Percentiles rank a stretch among this genome's conserved stretches.
These are phyloP conservation scores for Phania funesta DNA, from an alignment of 2,888 invertebrate species.

Conservation along the genomic window DNA sequence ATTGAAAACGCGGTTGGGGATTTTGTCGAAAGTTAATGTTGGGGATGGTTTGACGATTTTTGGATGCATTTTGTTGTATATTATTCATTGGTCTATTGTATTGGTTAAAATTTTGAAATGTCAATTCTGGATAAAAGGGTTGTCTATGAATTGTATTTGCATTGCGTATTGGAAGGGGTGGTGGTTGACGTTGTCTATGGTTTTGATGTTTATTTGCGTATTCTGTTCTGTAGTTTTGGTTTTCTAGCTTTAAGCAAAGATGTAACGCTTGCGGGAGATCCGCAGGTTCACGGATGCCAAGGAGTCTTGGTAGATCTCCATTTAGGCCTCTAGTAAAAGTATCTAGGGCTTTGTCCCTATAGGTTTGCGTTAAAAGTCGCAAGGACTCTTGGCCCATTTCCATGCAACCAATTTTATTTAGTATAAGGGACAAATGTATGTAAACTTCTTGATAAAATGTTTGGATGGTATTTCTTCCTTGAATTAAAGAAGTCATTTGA, in stretches of 20 bases:
- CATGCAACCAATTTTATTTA: conserved; percentile 3
- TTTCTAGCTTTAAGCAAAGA: no score
- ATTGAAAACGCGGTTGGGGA: not conserved
- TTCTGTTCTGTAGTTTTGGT: not conserved
- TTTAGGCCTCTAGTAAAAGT: not conserved
- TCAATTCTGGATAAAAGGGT: conserved; percentile 1
- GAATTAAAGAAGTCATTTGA: not conserved
- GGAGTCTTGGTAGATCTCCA: conserved; percentile 14
- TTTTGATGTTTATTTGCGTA: conserved; percentile 1
- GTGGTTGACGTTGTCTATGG: conserved; percentile 2
- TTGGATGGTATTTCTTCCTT: not conserved
- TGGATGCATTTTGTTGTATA: not conserved
- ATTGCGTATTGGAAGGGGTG: not conserved
- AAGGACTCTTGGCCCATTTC: no score
- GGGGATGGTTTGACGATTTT: not conserved
- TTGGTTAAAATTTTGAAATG: not conserved
- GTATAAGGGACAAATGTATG: not conserved
- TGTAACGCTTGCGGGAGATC: conserved; percentile 67
- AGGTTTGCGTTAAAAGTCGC: no score
- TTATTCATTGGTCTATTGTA: not conserved
- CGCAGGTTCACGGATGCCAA: conserved; percentile 66
- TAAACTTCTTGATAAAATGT: not conserved
- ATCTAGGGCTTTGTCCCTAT: not conserved
- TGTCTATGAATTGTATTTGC: not conserved
- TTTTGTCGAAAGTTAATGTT: not conserved